These are phyloP conservation scores for Melanotaenia nigrans DNA, from an alignment of 2,797 vertebrate genomes.

Conservation along the genomic window DNA sequence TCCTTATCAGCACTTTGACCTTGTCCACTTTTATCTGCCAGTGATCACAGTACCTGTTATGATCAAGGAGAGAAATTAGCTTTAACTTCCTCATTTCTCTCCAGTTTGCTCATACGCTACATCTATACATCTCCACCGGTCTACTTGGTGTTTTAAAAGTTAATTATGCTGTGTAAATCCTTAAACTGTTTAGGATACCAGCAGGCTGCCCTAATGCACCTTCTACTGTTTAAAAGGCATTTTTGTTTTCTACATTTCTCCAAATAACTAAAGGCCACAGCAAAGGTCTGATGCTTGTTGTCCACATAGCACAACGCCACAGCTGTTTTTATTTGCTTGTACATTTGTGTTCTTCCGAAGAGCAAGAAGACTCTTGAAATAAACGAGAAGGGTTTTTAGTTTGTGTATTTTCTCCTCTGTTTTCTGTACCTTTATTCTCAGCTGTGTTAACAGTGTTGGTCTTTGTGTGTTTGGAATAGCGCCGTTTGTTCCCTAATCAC, in stretches of 20 bases:
- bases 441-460: conserved; percentile 7
- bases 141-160: neutral
- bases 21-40: neutral
- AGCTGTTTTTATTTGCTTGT: neutral
- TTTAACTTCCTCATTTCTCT: neutral
- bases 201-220: neutral
- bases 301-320: neutral
- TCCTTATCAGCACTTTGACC: neutral
- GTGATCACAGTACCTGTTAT: neutral
- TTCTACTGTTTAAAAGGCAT: neutral
- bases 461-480: conserved; percentile 41
- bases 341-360: neutral
- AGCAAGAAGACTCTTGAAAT: neutral
- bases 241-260: neutral
- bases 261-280: neutral
- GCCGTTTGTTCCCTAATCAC: conserved; percentile 34
- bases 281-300: neutral
- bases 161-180: neutral
- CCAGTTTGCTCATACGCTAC: neutral
- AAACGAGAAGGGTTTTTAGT: neutral
- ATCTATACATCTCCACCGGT: neutral
- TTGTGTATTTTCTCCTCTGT: conserved; percentile 1
- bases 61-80: neutral
- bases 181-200: neutral
- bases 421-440: conserved; percentile 27